These are phyloP conservation scores for Stichopus chloronotus DNA, from an alignment of 35 echinoderm and acorn worm genomes.

Conservation along the genomic window DNA sequence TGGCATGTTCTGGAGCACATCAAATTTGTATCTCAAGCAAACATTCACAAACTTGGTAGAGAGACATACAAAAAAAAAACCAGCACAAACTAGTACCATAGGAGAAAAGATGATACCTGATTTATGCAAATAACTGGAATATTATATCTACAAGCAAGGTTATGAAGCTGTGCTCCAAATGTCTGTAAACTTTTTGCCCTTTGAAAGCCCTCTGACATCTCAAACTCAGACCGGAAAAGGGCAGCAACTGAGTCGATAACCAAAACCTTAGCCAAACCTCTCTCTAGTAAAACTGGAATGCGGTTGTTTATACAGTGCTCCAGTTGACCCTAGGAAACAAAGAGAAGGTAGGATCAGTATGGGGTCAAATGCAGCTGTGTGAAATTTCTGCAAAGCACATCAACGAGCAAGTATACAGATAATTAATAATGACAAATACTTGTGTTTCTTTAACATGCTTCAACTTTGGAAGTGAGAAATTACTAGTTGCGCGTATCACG, in stretches of 20 bases:
- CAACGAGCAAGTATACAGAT: too few species aligned
- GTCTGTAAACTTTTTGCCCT: constrained; percentile 80
- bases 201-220: constrained; percentile 57
- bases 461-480: not conserved
- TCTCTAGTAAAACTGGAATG: constrained; percentile 76
- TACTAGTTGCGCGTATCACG: too few species aligned
- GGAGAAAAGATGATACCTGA: constrained; percentile 62
- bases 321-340: constrained; percentile 69
- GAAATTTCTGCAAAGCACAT: too few species aligned
- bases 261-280: constrained; percentile 78
- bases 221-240: constrained; percentile 91
- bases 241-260: constrained; percentile 96
- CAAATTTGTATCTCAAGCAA: too few species aligned
- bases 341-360: not conserved
- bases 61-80: too few species aligned
- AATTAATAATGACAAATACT: too few species aligned
- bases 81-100: too few species aligned
- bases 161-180: constrained; percentile 76
- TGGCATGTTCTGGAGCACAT: too few species aligned
- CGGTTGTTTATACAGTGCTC: constrained; percentile 85
- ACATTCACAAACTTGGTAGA: too few species aligned
- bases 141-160: constrained; percentile 64
- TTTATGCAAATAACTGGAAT: constrained; percentile 92
- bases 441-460: too few species aligned
- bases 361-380: not conserved